Conservation (phyloP, 92 coral and sea anemone genomes). For the Anthopleura xanthogrammica region DNA sequence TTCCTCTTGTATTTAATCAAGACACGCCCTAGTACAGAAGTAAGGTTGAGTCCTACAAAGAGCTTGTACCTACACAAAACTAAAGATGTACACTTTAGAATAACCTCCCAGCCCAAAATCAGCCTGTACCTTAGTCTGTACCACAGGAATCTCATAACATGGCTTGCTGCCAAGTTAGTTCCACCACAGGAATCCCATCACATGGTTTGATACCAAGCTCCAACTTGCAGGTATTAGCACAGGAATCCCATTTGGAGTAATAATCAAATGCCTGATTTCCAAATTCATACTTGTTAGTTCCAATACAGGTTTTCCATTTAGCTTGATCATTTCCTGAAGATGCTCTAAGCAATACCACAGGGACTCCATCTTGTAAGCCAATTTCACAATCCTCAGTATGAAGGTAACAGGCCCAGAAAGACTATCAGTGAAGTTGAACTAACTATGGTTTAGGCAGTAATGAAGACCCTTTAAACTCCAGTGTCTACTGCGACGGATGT, state of each 20-base stretch:
- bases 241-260: not conserved
- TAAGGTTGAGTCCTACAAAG: not conserved
- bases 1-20: no score
- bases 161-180: not conserved
- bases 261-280: no score
- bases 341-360: no score
- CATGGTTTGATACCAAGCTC: not conserved
- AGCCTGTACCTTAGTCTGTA: not conserved
- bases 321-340: no score
- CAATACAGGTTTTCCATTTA: no score
- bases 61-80: not conserved
- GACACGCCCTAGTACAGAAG: not conserved
- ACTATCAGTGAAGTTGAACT: not conserved
- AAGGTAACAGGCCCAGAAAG: no score
- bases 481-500: not conserved
- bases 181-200: not conserved
- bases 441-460: not conserved
- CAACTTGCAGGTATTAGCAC: not conserved
- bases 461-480: not conserved
- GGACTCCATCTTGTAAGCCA: no score
- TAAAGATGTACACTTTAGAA: not conserved
- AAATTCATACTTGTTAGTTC: no score
- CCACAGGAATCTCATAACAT: not conserved
- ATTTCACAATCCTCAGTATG: no score
- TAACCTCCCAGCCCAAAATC: not conserved